These are phyloP conservation scores for Rotaria magnacalcarata DNA, from an alignment of 2,888 invertebrate genomes.

Conservation along the genomic window DNA sequence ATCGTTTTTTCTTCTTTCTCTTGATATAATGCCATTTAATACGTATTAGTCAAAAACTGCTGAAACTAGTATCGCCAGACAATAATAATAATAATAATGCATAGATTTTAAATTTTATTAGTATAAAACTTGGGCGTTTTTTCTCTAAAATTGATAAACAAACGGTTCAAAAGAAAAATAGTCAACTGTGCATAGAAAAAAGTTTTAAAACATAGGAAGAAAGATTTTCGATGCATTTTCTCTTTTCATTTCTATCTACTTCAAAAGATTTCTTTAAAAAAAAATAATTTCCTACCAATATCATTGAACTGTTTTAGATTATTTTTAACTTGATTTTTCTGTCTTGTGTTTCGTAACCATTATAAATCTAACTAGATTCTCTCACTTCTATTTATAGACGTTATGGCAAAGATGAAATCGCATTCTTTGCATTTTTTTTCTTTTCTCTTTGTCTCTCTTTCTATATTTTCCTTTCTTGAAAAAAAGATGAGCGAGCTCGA, in stretches of 20 bases:
- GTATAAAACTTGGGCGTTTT: too few relatives aligned
- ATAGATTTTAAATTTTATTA: too few relatives aligned
- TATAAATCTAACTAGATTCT: background rate
- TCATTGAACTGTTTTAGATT: background rate
- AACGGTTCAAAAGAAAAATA: too few relatives aligned
- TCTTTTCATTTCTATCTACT: background rate
- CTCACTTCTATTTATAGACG: background rate
- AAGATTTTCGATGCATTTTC: background rate
- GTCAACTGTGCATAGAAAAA: background rate
- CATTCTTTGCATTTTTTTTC: background rate
- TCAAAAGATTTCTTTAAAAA: too few relatives aligned
- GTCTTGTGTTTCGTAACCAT: background rate
- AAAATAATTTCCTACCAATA: background rate
- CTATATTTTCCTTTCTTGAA: background rate
- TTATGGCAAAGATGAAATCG: background rate
- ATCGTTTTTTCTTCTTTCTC: background rate
- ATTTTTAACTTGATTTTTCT: background rate
- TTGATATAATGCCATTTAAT: background rate
- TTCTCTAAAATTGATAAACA: too few relatives aligned
- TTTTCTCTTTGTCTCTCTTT: background rate
- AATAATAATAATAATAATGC: too few relatives aligned
- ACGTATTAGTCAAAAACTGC: background rate
- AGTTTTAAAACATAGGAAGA: background rate
- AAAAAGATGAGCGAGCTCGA: background rate
- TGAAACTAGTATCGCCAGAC: background rate